Conservation (phyloP, 2,888 invertebrate genomes). For the Cosmopolites sordidus region DNA sequence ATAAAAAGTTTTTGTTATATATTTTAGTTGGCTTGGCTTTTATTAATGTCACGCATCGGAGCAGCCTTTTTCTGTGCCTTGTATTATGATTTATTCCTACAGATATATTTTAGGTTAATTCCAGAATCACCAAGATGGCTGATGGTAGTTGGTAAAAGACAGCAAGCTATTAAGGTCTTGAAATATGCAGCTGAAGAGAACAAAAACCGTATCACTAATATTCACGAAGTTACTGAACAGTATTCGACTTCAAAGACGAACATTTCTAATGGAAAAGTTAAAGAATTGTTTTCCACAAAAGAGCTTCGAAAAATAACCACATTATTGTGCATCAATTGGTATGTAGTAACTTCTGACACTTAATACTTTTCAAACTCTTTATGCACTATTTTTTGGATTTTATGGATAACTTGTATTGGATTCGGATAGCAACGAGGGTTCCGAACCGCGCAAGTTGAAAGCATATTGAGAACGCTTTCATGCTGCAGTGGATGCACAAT, state of each 20-base stretch:
- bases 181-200: conserved; percentile 43
- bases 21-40: no score
- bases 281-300: conserved; percentile 50
- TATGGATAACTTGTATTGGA: background rate
- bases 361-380: background rate
- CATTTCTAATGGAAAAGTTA: conserved; percentile 41
- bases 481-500: no score
- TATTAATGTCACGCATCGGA: no score
- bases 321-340: conserved; percentile 56
- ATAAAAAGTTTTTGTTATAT: no score
- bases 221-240: conserved; percentile 6
- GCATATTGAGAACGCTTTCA: no score
- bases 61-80: no score
- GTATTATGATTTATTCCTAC: no score
- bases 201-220: conserved; percentile 29
- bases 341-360: conserved; percentile 32
- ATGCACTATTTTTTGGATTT: background rate
- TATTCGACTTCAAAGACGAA: conserved; percentile 36
- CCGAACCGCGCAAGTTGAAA: no score
- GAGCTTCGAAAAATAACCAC: conserved; percentile 53
- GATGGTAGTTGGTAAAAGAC: conserved; percentile 52
- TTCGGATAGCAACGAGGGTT: no score
- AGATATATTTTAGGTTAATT: conserved; percentile 49
- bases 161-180: conserved; percentile 51
- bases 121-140: conserved; percentile 64